Evolutionary conservation across 2,888 invertebrate genomes (phyloP), one percentile per base, ranked within the genome.

Genomic region (Marronus borbonicus): DNA sequence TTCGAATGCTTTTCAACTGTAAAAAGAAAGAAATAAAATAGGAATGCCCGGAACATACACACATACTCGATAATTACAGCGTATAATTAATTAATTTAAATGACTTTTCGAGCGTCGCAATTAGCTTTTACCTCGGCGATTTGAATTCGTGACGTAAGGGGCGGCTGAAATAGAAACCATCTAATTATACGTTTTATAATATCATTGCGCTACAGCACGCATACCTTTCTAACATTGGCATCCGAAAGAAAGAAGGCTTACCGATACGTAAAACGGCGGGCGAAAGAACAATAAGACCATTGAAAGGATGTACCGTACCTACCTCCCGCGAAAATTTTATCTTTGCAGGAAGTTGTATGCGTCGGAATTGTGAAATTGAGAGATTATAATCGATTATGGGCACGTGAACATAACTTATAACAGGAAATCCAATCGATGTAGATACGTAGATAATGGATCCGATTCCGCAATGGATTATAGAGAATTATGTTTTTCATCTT

Each of bases 91-190:
- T 44, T 44, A 44, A 66, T 44, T 66, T 44, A 66, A 44, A 66
- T 66, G 24, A 66, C 17, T 44, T 49, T 17, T 24, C 66, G 8
- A 49, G n/a, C 5, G 28, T 68, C 49, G 17, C 24, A 49, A 68
- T 66, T 66, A 49, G 24, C 17, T 66, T 49, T 44, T 44, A 66
- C 39, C 49, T 44, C 12, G 8, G 44, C 64, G 55, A 55, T 55
- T 64, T 7, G n/a, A 64, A 17, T 64, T n/a, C 12, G 36, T 64
- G 64, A 64, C 14, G 31, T 64, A 64, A 64, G 31, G 8, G 55
- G 55, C 64, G 39, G 39, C 14, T 64, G 64, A 31, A 64, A 44
- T 66, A 50, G 68, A 68, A 68, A 50, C 28, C 68, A 14, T n/a
- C 10, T 68, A 50, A 68, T 68, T 68, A 68, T 50, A 62, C 20